Evolutionary conservation across 2,888 invertebrate species (phyloP).

Genomic region (Hyposoter didymator): DNA sequence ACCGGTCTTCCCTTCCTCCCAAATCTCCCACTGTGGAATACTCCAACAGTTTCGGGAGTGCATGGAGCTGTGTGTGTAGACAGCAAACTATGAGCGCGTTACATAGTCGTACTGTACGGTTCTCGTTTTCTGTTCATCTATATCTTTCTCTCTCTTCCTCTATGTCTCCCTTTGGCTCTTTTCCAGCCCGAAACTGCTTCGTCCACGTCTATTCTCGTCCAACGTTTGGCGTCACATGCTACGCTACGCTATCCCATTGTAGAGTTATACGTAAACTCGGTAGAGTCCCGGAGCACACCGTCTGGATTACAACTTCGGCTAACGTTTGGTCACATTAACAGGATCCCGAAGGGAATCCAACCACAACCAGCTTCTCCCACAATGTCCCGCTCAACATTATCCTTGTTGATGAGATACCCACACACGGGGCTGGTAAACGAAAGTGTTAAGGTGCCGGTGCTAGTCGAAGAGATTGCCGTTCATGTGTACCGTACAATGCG

Average conservation of each 20-base stretch:
- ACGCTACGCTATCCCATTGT: conserved; percentile 43
- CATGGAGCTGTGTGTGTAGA: conserved; percentile 19
- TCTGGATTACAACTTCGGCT: conserved; percentile 65
- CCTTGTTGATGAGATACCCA: conserved; percentile 35
- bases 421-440: background rate
- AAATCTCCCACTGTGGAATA: conserved; percentile 27
- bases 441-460: conserved; percentile 33
- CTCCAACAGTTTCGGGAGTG: conserved; percentile 28
- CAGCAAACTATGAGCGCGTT: conserved; percentile 1
- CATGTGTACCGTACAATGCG: conserved; percentile 18
- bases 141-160: conserved; percentile 2
- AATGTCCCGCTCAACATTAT: conserved; percentile 37
- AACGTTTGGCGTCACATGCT: conserved; percentile 45
- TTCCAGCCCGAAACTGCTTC: conserved; percentile 44
- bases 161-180: conserved; percentile 15
- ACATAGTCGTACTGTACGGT: background rate
- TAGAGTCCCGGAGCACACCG: conserved; percentile 36
- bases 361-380: conserved; percentile 24
- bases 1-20: conserved; percentile 12
- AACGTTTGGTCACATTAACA: conserved; percentile 67
- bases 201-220: conserved; percentile 43
- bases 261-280: conserved; percentile 61
- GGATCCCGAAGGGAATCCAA: conserved; percentile 52
- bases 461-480: conserved; percentile 40
- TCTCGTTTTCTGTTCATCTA: conserved; percentile 4